These are phyloP conservation scores for Scaptomyza hsui DNA, from an alignment of 1,140 invertebrate genomes.

Conservation along the genomic window DNA sequence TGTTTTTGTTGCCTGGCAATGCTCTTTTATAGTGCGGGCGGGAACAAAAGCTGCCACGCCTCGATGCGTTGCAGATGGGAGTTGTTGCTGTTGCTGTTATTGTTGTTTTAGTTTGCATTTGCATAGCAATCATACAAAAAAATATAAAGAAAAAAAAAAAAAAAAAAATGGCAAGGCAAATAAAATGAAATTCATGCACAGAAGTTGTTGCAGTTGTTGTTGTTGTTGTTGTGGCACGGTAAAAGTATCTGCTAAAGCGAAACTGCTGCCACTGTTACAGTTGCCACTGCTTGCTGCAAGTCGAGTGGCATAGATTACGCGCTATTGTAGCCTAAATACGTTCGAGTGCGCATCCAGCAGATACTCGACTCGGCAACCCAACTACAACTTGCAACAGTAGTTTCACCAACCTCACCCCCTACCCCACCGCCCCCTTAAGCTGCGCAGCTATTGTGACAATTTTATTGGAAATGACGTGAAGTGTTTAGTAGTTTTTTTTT, in stretches of 20 bases:
- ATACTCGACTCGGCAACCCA: constrained; percentile 26
- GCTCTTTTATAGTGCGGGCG: constrained; percentile 36
- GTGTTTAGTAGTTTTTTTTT: constrained; percentile 16
- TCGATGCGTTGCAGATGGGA: constrained; percentile 49
- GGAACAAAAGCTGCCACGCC: constrained; percentile 54
- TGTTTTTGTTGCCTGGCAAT: constrained; percentile 12
- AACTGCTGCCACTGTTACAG: constrained; percentile 8
- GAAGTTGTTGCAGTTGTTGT: too few relatives aligned
- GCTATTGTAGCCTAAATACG: constrained; percentile 49
- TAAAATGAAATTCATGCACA: constrained; percentile 53
- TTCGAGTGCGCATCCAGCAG: constrained; percentile 31
- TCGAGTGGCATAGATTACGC: constrained; percentile 61
- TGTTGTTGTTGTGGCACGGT: constrained; percentile 30
- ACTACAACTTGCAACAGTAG: constrained; percentile 16
- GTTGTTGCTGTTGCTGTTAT: constrained; percentile 25
- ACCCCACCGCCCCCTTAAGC: not conserved
- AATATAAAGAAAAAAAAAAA: too few relatives aligned
- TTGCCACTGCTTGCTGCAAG: constrained; percentile 25
- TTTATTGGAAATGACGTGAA: constrained; percentile 45
- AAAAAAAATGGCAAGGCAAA: constrained; percentile 35
- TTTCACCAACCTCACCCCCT: not conserved
- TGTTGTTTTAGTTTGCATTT: constrained; percentile 38
- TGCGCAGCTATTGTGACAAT: constrained; percentile 38
- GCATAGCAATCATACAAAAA: constrained; percentile 58
- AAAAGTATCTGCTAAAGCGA: constrained; percentile 51